Conservation (phyloP, 2,797 vertebrate genomes). For the Myiothlypis chrysogaster region DNA sequence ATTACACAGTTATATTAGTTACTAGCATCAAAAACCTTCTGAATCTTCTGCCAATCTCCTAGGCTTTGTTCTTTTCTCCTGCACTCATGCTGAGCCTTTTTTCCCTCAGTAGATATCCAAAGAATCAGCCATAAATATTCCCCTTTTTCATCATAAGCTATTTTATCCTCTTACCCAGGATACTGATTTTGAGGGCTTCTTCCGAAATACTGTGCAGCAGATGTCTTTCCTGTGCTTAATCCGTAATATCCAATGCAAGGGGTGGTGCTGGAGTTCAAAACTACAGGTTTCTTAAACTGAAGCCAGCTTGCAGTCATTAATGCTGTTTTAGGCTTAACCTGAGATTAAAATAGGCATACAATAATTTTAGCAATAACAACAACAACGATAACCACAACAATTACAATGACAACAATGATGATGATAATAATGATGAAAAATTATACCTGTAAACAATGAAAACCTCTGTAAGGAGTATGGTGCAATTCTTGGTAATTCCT, state of each 20-base stretch:
- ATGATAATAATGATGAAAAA: background rate
- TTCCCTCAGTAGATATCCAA: background rate
- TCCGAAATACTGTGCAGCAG: background rate
- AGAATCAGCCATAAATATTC: background rate
- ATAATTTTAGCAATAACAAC: background rate
- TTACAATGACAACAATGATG: background rate
- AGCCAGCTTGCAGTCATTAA: background rate
- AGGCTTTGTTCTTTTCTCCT: background rate
- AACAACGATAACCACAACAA: background rate
- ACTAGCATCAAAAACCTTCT: background rate
- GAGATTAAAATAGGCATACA: background rate
- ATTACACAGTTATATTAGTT: background rate
- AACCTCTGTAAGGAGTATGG: background rate
- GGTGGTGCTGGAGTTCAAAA: background rate
- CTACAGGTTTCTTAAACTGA: background rate
- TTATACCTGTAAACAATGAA: background rate
- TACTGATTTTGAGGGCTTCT: background rate
- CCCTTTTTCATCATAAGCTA: background rate
- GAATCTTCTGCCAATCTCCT: background rate
- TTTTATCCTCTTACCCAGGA: background rate
- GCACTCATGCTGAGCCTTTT: background rate
- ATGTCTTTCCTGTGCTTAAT: background rate
- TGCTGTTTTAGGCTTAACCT: background rate
- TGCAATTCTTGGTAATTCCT: background rate
- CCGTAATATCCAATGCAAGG: background rate